Percentiles rank a stretch among this genome's conserved stretches.
phyloP scores from a whole-genome alignment of 2,888 invertebrate genomes.

The Phoronis australis region DNA sequence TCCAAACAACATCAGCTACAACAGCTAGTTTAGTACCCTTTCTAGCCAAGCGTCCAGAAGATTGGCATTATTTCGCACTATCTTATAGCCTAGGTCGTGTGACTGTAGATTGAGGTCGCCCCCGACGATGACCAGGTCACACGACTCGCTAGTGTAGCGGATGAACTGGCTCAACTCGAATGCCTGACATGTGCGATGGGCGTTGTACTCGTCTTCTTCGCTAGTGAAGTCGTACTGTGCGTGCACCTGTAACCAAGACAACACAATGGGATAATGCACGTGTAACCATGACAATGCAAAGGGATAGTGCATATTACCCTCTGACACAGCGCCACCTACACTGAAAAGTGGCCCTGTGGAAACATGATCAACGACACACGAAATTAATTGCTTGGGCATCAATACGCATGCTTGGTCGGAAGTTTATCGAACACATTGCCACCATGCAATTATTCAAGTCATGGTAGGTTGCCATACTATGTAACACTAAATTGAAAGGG shows the following conservation, averaged over 20 bases:
- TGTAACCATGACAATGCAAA: no score
- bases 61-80: constrained; percentile 56
- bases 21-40: constrained; percentile 28
- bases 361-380: no score
- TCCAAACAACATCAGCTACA: neutral
- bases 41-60: constrained; percentile 45
- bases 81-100: constrained; percentile 59
- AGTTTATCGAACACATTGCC: no score
- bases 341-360: no score
- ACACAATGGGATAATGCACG: no score
- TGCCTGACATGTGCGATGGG: constrained; percentile 88
- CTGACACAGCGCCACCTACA: no score
- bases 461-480: no score
- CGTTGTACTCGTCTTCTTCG: constrained; percentile 74
- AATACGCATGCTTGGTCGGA: no score
- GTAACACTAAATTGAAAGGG: no score
- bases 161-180: constrained; percentile 94
- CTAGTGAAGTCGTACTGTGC: constrained; percentile 86
- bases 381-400: no score
- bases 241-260: constrained; percentile 86
- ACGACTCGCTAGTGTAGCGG: constrained; percentile 67
- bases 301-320: no score
- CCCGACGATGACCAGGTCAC: constrained; percentile 77
- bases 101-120: constrained; percentile 94
- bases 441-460: no score